Evolutionary conservation across 2,888 invertebrate genomes (phyloP).

Genomic region (Hyles lineata): DNA sequence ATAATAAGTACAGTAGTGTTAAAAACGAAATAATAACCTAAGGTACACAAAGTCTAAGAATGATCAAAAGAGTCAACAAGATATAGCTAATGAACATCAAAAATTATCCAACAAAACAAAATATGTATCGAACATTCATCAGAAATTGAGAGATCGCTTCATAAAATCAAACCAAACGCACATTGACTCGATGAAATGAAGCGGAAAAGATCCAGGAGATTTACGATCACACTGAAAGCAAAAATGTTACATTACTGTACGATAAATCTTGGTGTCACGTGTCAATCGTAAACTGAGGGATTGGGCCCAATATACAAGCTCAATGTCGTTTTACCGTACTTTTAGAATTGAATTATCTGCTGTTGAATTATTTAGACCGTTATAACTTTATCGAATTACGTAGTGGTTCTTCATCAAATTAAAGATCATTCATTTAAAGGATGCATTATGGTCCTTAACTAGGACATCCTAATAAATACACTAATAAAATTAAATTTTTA

Average conservation of each 20-base stretch:
- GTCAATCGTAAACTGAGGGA: constrained; percentile 17
- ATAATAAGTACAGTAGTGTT: no score
- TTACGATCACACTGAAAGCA: constrained; percentile 10
- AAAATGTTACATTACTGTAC: constrained; percentile 14
- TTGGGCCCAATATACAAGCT: not conserved
- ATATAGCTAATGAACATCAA: no score
- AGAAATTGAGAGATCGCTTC: not conserved
- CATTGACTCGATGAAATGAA: constrained; percentile 8
- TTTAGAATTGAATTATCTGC: not conserved
- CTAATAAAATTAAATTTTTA: no score
- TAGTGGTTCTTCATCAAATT: no score
- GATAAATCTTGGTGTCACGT: constrained; percentile 26
- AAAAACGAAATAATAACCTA: no score
- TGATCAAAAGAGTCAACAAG: not conserved
- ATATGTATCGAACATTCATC: not conserved
- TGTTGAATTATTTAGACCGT: not conserved
- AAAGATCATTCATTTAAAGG: no score
- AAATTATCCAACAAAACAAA: not conserved
- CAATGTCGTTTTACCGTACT: not conserved
- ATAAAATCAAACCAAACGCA: constrained; percentile 1
- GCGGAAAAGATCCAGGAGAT: not conserved
- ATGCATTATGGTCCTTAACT: no score
- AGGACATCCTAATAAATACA: no score
- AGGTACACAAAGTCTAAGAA: not conserved
- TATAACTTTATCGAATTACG: no score